Percentiles rank a stretch among this genome's conserved stretches.
phyloP scores from a whole-genome alignment of 2,113 vertebrate genomes.

The Alouatta palliata region DNA sequence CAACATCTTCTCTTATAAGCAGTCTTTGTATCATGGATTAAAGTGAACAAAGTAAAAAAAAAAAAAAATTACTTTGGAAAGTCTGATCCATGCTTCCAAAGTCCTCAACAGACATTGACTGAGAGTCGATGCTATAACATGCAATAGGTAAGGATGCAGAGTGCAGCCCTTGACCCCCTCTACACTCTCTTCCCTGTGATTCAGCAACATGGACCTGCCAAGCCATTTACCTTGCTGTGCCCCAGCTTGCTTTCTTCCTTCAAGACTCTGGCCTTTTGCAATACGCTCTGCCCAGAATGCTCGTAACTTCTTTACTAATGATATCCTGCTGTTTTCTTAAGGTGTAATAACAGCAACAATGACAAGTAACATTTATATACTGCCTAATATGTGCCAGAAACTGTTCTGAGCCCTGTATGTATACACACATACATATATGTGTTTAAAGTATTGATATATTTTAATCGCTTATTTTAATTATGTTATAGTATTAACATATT shows the following conservation, averaged over 20 bases:
- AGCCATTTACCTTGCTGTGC: not conserved
- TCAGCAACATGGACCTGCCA: not conserved
- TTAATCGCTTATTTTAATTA: not conserved
- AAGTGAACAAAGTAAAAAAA: not conserved
- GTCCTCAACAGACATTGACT: not conserved
- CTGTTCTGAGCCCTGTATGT: not conserved
- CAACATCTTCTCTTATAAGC: conserved; percentile 21
- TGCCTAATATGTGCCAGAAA: not conserved
- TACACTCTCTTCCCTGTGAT: not conserved
- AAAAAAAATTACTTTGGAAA: not conserved
- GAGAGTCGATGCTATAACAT: not conserved
- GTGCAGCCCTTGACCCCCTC: not conserved
- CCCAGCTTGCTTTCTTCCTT: not conserved
- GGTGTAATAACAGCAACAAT: not conserved
- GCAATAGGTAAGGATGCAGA: not conserved
- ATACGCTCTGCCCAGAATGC: not conserved
- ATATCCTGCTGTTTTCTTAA: not conserved
- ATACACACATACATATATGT: not conserved
- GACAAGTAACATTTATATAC: not conserved
- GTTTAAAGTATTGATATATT: not conserved
- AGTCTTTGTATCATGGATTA: not conserved
- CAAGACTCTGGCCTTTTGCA: not conserved
- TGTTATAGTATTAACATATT: not conserved
- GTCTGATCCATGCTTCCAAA: not conserved
- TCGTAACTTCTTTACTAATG: not conserved